Evolutionary conservation across 2,113 vertebrate genomes (phyloP).

Genomic region (Tragulus kanchil): DNA sequence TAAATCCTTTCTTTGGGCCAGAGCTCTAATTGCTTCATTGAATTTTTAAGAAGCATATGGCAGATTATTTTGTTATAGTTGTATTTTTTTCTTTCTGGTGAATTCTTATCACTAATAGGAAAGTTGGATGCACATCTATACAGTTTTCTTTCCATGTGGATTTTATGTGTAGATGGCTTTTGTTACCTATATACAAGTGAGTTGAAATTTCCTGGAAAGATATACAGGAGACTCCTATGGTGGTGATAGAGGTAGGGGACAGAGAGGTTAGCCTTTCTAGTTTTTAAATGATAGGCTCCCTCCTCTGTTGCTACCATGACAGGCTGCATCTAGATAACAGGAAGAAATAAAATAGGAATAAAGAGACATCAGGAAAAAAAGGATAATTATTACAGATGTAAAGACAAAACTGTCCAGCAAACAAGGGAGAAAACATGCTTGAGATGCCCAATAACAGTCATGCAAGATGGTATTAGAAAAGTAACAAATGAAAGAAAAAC

Average conservation of each 20-base stretch:
- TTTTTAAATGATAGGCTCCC: not conserved
- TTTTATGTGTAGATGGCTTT: not conserved
- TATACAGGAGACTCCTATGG: not conserved
- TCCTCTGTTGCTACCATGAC: not conserved
- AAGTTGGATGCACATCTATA: not conserved
- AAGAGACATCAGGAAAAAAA: not conserved
- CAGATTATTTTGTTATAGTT: not conserved
- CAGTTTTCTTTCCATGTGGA: not conserved
- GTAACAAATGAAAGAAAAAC: not conserved
- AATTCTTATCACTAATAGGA: not conserved
- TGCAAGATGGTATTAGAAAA: not conserved
- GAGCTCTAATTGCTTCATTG: conserved; percentile 18
- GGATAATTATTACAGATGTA: not conserved
- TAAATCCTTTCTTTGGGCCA: not conserved
- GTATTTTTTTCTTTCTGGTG: not conserved
- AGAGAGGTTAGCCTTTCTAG: not conserved
- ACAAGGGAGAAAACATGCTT: not conserved
- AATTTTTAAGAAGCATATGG: not conserved
- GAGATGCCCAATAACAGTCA: not conserved
- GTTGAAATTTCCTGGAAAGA: not conserved
- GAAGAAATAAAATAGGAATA: conserved; percentile 23
- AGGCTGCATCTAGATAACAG: not conserved
- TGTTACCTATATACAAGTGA: not conserved
- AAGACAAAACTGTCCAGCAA: not conserved
- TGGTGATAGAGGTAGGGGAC: not conserved